phyloP scores from a whole-genome alignment of 2,797 vertebrate species.

The Cheirogaleus major region DNA sequence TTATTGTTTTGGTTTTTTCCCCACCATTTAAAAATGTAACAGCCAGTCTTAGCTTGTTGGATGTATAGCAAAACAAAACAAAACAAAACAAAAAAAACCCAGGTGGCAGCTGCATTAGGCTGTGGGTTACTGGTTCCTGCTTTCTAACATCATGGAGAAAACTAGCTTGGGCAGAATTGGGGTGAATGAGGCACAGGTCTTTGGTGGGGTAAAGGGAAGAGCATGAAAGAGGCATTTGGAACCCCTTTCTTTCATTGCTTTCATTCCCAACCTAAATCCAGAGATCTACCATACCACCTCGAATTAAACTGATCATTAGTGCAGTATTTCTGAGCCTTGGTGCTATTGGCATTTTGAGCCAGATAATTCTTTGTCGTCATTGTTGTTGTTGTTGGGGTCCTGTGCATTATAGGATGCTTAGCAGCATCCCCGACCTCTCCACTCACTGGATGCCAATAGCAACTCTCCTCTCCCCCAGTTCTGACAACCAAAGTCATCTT shows the following conservation, averaged over 20 bases:
- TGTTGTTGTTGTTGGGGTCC: accelerated
- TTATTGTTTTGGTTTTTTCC: not conserved
- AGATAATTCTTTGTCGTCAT: not conserved
- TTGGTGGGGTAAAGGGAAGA: not conserved
- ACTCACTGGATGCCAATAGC: not conserved
- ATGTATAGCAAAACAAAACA: not conserved
- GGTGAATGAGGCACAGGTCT: not conserved
- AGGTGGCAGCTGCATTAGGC: not conserved
- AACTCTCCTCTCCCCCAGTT: not conserved
- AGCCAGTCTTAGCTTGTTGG: not conserved
- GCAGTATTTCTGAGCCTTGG: not conserved
- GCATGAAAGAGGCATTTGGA: not conserved
- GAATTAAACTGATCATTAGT: not conserved
- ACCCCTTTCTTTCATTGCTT: not conserved
- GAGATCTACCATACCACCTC: not conserved
- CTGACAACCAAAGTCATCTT: not conserved
- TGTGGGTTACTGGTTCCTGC: not conserved
- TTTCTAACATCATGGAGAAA: not conserved
- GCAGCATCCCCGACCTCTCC: not conserved
- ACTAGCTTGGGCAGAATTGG: not conserved
- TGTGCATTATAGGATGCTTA: not conserved
- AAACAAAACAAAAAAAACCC: not conserved
- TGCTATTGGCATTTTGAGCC: not conserved
- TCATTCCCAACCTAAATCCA: not conserved
- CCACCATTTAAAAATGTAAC: constrained; percentile 10